Conservation (phyloP, 1,140 invertebrate genomes). For the Heliconius hewitsoni region DNA sequence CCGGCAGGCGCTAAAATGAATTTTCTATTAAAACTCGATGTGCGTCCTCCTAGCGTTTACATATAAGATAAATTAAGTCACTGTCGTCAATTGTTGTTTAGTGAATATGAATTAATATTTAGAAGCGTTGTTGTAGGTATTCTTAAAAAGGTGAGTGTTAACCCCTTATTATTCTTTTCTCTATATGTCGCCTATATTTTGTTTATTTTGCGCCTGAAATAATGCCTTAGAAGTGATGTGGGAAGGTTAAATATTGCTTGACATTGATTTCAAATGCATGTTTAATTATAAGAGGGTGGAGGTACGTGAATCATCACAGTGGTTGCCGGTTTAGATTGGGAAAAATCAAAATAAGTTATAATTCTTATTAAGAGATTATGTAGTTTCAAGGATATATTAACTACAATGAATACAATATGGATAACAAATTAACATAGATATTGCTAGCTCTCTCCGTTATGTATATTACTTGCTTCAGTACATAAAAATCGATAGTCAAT, state of each 20-base stretch:
- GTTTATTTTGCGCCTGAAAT: conserved; percentile 6
- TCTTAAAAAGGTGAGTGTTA: conserved; percentile 58
- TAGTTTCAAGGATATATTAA: too few relatives aligned
- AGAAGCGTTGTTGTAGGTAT: conserved; percentile 49
- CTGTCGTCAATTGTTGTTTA: conserved; percentile 68
- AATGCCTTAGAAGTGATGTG: not conserved
- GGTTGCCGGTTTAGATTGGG: conserved; percentile 1
- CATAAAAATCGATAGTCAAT: not conserved
- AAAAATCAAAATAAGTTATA: not conserved
- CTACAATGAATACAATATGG: too few relatives aligned
- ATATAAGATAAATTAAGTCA: conserved; percentile 33
- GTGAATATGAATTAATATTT: conserved; percentile 57
- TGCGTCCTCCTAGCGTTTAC: not conserved
- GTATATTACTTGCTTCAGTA: not conserved
- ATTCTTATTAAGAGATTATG: not conserved
- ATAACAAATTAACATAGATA: too few relatives aligned
- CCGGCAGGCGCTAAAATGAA: conserved; percentile 63
- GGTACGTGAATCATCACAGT: conserved; percentile 18
- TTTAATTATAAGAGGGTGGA: conserved; percentile 13
- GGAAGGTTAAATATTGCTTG: conserved; percentile 24
- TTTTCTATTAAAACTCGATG: conserved; percentile 36
- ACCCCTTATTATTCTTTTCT: not conserved
- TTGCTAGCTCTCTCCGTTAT: too few relatives aligned
- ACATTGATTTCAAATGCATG: conserved; percentile 1
- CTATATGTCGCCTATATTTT: not conserved